Base-by-base conservation (phyloP, 2,888 invertebrate species). In the Magallana nippona region DNA sequence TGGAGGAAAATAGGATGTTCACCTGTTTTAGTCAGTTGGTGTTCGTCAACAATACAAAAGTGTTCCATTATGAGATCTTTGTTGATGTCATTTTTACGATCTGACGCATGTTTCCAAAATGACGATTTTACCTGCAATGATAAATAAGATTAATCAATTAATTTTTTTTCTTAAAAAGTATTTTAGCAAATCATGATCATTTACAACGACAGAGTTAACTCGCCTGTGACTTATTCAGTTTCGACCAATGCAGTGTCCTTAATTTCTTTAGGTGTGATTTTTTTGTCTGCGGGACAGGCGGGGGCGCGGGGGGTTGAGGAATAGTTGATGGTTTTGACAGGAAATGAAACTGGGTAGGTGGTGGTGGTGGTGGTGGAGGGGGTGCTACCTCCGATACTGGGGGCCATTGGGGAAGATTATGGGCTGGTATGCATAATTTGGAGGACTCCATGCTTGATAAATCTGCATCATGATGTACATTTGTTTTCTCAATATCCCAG, bases 21-120 rank as follows among this genome's bases (percentile, higher is more conserved):
- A 79, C 79, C 79, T 79, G 55, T 19, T 22, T 22, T 27, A 10
- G 11, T 22, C 27, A 22, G 56, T 56, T 27, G 56, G 15, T 19
- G 58, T 10, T 56, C 79, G 27, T 56, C 79, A 13, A 27, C 55
- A 32, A 89, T 22, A n/a, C 88, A 82, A 81, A 91, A 91, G 81
- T 89, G 87, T 32, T 89, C 88, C 78, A 89, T 89, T 10, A 91
- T 71, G 8, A 85, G 82, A 15, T 84, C 60, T 19, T 87, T 63
- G 79, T 91, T 89, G n/a, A 91, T 56, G 55, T 82, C 84, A 22
- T 58, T 56, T 17, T 86, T 86, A 84, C 86, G 80, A 81, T 87
- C 88, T 15, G 58, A 79, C 5, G 85, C 82, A 58, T 84, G 60
- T 78, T 87, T 88, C 88, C 89, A 89, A 22, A 89, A 87, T 2